Evolutionary conservation across 2,797 vertebrate species (phyloP), one percentile per base, ranked within the genome.

Genomic region (Darevskia nairensis): DNA sequence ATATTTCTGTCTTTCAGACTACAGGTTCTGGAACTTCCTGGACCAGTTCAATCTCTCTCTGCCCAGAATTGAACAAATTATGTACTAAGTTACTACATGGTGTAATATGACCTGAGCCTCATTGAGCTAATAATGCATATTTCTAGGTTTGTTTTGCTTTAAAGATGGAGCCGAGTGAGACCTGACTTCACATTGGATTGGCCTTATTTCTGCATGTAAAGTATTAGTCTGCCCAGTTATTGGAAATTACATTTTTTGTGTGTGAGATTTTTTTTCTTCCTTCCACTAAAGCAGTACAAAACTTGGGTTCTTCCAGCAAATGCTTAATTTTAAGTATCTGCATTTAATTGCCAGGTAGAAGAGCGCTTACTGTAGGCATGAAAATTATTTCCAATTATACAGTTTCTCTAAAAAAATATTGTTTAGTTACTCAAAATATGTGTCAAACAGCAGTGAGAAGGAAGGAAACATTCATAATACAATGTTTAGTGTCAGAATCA

Each of bases 291-390:
- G 87, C 90, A 80, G 55, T 85, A 23, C 59, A 91, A 86, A 44
- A 64, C 68, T 82, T 39, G 39, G 1, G 5, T 71, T 50, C 69
- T 66, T 71, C 84, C 66, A 46, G 66, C 39, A 55, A 61, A 81
- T 82, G 82, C 27, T 35, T 90, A 85, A 82, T 87, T 39, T 61
- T 61, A 90, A n/a, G n/a, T 82, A 92, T 50, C 76, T 66, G 21
- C 85, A 74, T 72, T 29, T 87, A 88, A 85, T 81, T 55, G 88
- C 85, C 75, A 32, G 68, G 11, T 55, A n/a, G 0, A 2, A 41
- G 82, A 1, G 39, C 7, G 0, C 72, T 32, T 91, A 21, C 76
- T 35, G 80, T 88, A 85, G 76, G 29, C 61, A 50, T 87, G 76
- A 81, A 85, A 66, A 0, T 0, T 68, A 19, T n/a, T 27, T 0